These are phyloP conservation scores for Mythimna vitellina DNA, from an alignment of 2,888 invertebrate genomes.

Conservation along the genomic window DNA sequence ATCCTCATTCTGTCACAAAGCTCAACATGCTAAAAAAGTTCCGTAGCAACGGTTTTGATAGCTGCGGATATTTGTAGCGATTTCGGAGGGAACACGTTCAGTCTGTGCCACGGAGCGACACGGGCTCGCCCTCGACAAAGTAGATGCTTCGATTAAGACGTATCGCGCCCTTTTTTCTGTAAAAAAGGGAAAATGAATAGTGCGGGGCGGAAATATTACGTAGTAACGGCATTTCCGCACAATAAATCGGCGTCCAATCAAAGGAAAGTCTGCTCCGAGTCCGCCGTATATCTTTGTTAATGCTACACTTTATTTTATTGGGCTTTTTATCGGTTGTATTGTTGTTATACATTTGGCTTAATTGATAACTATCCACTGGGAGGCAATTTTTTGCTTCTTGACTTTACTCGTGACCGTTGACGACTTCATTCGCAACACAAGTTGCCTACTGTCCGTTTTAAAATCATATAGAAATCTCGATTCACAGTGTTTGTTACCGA, in stretches of 20 bases:
- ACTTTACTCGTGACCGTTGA: slow-evolving; percentile 20
- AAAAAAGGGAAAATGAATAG: slow-evolving; percentile 90
- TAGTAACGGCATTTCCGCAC: slow-evolving; percentile 90
- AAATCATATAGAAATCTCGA: too few species aligned
- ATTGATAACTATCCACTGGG: slow-evolving; percentile 73
- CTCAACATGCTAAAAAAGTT: slow-evolving; percentile 60
- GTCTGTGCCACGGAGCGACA: slow-evolving; percentile 46
- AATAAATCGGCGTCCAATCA: slow-evolving; percentile 91
- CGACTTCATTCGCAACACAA: too few species aligned
- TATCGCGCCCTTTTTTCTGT: slow-evolving; percentile 89
- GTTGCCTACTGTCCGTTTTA: neutral
- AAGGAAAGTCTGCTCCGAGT: slow-evolving; percentile 83
- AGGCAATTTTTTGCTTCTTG: slow-evolving; percentile 31
- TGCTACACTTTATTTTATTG: slow-evolving; percentile 89
- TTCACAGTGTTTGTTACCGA: too few species aligned
- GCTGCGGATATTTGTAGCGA: slow-evolving; percentile 40
- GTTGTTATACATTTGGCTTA: slow-evolving; percentile 83
- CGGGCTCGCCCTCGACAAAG: slow-evolving; percentile 68
- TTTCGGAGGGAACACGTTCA: slow-evolving; percentile 30
- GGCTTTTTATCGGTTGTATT: slow-evolving; percentile 85
- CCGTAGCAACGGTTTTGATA: slow-evolving; percentile 27
- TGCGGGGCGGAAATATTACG: slow-evolving; percentile 90
- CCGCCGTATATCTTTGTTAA: slow-evolving; percentile 88
- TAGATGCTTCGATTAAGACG: slow-evolving; percentile 85
- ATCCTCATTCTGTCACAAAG: slow-evolving; percentile 37